Conservation (phyloP, 2,113 vertebrate species). For the Rhodinocichla rosea region DNA sequence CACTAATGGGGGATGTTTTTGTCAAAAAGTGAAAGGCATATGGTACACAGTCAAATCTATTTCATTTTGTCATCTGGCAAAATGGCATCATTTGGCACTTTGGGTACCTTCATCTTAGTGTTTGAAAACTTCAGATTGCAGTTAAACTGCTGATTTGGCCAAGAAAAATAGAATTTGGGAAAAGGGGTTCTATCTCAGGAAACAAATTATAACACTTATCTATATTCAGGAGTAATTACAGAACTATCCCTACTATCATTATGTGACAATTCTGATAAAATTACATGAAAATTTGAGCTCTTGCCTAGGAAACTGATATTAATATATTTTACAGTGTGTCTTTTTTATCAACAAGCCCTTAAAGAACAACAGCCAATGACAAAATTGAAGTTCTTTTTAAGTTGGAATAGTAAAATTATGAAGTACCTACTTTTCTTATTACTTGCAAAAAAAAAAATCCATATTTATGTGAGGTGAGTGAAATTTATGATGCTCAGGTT, state of each 20-base stretch:
- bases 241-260: background rate
- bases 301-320: background rate
- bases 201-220: background rate
- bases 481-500: background rate
- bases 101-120: too few relatives aligned
- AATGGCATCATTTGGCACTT: too few relatives aligned
- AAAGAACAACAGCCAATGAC: background rate
- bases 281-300: background rate
- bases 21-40: background rate
- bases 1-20: accelerated
- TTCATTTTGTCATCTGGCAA: background rate
- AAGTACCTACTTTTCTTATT: background rate
- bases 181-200: background rate
- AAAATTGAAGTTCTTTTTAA: background rate
- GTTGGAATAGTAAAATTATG: background rate
- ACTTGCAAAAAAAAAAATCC: background rate
- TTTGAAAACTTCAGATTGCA: background rate
- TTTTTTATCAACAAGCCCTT: background rate
- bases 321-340: background rate
- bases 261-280: background rate
- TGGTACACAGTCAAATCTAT: background rate
- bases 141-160: background rate
- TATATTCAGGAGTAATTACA: background rate
- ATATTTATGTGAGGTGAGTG: background rate
- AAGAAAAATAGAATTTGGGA: background rate